Percentiles rank a stretch among this genome's conserved stretches.
Conservation (phyloP, 2,113 vertebrate species). For the Dipodomys stephensi region DNA sequence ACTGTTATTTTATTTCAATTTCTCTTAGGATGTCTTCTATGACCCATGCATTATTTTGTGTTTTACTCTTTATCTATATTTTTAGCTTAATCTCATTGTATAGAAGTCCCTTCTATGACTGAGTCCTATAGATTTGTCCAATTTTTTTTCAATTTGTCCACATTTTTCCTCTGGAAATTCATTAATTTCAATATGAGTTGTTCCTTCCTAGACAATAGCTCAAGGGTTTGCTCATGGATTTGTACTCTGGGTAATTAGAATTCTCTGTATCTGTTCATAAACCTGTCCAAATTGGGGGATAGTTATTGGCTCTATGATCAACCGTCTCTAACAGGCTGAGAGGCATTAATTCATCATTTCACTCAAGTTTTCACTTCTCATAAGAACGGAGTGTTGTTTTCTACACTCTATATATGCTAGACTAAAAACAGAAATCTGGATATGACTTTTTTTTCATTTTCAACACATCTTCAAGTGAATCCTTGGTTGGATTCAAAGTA, state of each 20-base stretch:
- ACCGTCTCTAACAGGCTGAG: not conserved
- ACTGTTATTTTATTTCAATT: not conserved
- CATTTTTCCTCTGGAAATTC: not conserved
- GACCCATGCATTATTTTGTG: not conserved
- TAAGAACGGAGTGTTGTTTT: not conserved
- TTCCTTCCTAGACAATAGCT: not conserved
- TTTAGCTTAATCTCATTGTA: not conserved
- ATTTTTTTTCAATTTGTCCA: not conserved
- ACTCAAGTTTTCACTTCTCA: not conserved
- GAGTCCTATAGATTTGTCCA: not conserved
- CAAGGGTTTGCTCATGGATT: not conserved
- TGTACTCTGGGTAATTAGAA: not conserved
- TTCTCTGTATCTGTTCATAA: not conserved
- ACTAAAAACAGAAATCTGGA: not conserved
- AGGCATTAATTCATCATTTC: not conserved
- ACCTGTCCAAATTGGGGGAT: not conserved
- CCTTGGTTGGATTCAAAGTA: not conserved
- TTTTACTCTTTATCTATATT: not conserved
- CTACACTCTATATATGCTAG: not conserved
- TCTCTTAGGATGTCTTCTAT: not conserved
- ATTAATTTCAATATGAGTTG: not conserved
- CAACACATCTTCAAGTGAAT: not conserved
- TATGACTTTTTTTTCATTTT: slow-evolving; percentile 35
- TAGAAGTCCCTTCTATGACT: not conserved
- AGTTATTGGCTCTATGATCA: not conserved